Percentiles rank a stretch among this genome's conserved stretches.
Conservation (phyloP, 1,140 invertebrate genomes). For the Macrostomum lignano region DNA sequence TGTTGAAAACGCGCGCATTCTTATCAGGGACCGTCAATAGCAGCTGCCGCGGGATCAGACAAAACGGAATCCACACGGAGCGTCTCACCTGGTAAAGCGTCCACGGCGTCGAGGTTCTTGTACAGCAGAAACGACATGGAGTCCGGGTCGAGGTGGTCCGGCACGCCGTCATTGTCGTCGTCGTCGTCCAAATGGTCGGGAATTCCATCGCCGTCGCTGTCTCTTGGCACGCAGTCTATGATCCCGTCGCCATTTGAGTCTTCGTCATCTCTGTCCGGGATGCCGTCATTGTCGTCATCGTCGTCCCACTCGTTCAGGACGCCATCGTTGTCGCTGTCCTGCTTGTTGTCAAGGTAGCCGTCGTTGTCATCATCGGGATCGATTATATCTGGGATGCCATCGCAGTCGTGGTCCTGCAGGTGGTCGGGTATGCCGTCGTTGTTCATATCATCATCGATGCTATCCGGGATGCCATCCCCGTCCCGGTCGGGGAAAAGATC, state of each 20-base stretch:
- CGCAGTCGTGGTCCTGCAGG: slow-evolving; percentile 8
- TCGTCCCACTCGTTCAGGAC: slow-evolving; percentile 6
- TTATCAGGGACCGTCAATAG: no score
- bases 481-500: slow-evolving; percentile 5
- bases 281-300: slow-evolving; percentile 7
- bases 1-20: no score
- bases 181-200: slow-evolving; percentile 13
- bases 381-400: slow-evolving; percentile 12
- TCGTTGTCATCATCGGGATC: slow-evolving; percentile 7
- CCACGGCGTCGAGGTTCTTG: slow-evolving; percentile 1
- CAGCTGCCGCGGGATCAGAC: no score
- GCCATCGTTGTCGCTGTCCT: slow-evolving; percentile 6
- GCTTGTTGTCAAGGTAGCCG: slow-evolving; percentile 4
- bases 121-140: slow-evolving; percentile 5
- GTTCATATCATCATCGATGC: slow-evolving; percentile 7
- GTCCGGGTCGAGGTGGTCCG: slow-evolving; percentile 10
- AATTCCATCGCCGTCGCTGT: slow-evolving; percentile 14
- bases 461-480: slow-evolving; percentile 6
- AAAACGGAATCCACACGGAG: no score
- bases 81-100: slow-evolving; percentile 2
- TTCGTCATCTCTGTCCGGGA: slow-evolving; percentile 7
- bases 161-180: slow-evolving; percentile 13
- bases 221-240: slow-evolving; percentile 12
- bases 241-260: slow-evolving; percentile 15
- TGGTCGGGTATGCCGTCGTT: slow-evolving; percentile 6